These are phyloP conservation scores for Laupala kohalensis DNA, from an alignment of 1,140 invertebrate species.

Conservation along the genomic window DNA sequence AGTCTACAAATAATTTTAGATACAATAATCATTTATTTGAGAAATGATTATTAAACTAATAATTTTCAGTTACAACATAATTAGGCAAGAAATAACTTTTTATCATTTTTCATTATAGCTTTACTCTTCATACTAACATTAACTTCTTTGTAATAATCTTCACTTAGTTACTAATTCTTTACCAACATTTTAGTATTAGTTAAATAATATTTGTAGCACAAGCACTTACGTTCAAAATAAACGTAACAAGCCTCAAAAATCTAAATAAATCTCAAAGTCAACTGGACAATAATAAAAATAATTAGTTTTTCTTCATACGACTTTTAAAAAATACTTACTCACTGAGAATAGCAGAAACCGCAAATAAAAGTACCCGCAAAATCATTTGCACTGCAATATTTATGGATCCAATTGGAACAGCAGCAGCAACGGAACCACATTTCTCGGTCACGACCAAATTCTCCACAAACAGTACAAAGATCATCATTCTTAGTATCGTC, in stretches of 20 bases:
- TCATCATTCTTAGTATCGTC: not conserved
- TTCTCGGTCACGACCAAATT: slow-evolving; percentile 1
- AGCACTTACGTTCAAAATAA: not conserved
- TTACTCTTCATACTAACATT: too few relatives aligned
- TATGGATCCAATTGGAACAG: slow-evolving; percentile 1
- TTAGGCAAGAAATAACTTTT: too few relatives aligned
- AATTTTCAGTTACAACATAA: too few relatives aligned
- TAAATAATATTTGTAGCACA: not conserved
- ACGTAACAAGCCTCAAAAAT: not conserved
- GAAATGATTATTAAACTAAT: too few relatives aligned
- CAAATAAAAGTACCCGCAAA: not conserved
- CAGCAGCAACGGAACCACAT: not conserved
- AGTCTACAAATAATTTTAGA: too few relatives aligned
- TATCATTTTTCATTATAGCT: too few relatives aligned
- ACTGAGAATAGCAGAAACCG: slow-evolving; percentile 1
- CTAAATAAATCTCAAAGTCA: not conserved
- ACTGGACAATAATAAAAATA: not conserved
- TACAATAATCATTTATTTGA: too few relatives aligned
- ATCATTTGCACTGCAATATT: not conserved
- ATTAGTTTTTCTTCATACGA: too few relatives aligned
- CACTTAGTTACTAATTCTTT: too few relatives aligned
- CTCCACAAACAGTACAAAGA: slow-evolving; percentile 4
- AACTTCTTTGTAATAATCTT: too few relatives aligned
- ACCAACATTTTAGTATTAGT: too few relatives aligned
- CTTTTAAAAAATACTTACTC: not conserved